These are phyloP conservation scores for Micrasema longulum DNA, from an alignment of 1,140 invertebrate genomes.

Conservation along the genomic window DNA sequence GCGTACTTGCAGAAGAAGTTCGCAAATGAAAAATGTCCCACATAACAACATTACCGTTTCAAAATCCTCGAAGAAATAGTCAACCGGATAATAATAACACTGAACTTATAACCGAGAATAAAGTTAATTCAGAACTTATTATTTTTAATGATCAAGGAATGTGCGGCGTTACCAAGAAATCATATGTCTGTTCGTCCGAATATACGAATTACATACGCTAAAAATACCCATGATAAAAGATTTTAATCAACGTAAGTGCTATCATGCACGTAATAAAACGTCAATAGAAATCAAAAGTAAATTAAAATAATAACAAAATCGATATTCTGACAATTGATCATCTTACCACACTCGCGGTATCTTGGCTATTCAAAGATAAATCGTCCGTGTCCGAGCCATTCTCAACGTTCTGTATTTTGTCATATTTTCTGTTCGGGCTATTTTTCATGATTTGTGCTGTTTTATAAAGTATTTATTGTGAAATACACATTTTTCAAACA, in stretches of 20 bases:
- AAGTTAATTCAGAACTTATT: slow-evolving; percentile 10
- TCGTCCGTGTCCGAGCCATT: slow-evolving; percentile 65
- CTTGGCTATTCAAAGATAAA: slow-evolving; percentile 66
- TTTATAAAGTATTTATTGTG: slow-evolving; percentile 18
- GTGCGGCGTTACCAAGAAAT: slow-evolving; percentile 13
- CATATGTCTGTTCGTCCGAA: no score
- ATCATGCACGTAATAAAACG: no score
- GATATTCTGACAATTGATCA: slow-evolving; percentile 58
- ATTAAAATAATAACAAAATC: slow-evolving; percentile 62
- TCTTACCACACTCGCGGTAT: slow-evolving; percentile 67
- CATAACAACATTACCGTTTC: no score
- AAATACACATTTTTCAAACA: slow-evolving; percentile 41
- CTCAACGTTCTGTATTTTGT: slow-evolving; percentile 63
- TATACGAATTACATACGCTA: not conserved
- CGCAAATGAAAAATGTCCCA: not conserved
- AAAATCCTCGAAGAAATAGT: no score
- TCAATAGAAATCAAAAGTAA: slow-evolving; percentile 1
- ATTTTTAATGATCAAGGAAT: not conserved
- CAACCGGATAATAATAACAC: no score
- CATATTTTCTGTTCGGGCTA: slow-evolving; percentile 67
- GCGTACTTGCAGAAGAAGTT: slow-evolving; percentile 1
- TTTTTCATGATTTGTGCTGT: slow-evolving; percentile 61
- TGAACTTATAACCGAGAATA: no score
- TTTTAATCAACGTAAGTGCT: no score
- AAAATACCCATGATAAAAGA: slow-evolving; percentile 16